Percentiles rank a stretch among this genome's conserved stretches.
Evolutionary conservation across 2,888 invertebrate genomes (phyloP).

Genomic region (Campoplex capitator): DNA sequence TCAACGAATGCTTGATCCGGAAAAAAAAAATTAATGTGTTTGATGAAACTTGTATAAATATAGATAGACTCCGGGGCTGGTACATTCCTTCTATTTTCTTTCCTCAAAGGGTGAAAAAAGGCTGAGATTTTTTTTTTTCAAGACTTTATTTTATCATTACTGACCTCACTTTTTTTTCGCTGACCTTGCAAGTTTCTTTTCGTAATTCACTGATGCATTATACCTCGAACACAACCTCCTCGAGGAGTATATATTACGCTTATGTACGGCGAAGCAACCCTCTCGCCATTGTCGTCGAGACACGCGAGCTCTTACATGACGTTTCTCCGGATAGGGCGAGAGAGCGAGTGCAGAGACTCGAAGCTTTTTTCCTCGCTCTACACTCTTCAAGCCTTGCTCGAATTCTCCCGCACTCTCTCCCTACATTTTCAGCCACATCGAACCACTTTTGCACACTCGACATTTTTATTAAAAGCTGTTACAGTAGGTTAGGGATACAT

Average conservation of each 20-base stretch:
- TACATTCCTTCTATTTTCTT: background rate
- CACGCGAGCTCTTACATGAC: constrained; percentile 51
- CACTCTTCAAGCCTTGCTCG: constrained; percentile 14
- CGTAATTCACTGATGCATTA: constrained; percentile 54
- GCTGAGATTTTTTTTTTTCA: background rate
- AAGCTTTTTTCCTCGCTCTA: background rate
- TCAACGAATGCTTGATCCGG: background rate
- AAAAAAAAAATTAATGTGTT: background rate
- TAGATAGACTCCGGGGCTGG: too few relatives aligned
- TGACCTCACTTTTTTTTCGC: constrained; percentile 56
- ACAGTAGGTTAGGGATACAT: constrained; percentile 8
- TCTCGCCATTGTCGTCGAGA: constrained; percentile 56
- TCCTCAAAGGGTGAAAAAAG: constrained; percentile 14
- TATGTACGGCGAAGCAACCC: constrained; percentile 13
- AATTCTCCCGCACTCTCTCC: constrained; percentile 18
- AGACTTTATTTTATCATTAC: constrained; percentile 45
- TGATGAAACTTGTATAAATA: too few relatives aligned
- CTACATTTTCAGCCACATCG: constrained; percentile 21
- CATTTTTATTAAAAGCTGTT: constrained; percentile 27
- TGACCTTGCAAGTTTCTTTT: constrained; percentile 63
- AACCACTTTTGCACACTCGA: constrained; percentile 23
- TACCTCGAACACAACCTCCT: constrained; percentile 24
- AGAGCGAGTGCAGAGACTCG: constrained; percentile 32
- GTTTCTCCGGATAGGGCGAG: constrained; percentile 19
- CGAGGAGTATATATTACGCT: constrained; percentile 32